These are phyloP conservation scores for Desmodus rotundus DNA, from an alignment of 2,113 vertebrate species.

Conservation along the genomic window DNA sequence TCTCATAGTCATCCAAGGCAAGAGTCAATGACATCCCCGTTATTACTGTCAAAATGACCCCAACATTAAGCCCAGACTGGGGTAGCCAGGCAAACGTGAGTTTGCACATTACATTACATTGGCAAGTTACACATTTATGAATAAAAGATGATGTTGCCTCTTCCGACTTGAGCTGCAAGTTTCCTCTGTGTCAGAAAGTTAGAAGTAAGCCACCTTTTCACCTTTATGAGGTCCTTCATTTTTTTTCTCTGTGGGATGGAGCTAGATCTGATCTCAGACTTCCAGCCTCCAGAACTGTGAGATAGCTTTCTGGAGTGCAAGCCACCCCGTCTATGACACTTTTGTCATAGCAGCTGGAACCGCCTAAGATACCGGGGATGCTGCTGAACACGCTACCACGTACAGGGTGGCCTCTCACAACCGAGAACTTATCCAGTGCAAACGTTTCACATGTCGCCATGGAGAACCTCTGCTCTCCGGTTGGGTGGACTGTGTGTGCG, in stretches of 20 bases:
- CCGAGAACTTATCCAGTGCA: not conserved
- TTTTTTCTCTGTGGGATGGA: not conserved
- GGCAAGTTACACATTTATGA: not conserved
- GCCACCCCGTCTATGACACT: not conserved
- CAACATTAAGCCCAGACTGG: not conserved
- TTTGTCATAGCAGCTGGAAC: not conserved
- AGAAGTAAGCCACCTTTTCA: not conserved
- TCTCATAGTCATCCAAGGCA: not conserved
- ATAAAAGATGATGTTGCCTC: not conserved
- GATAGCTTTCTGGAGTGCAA: not conserved
- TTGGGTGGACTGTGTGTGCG: not conserved
- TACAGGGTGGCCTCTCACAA: not conserved
- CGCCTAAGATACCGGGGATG: too few species aligned
- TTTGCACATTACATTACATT: not conserved
- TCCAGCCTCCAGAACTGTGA: not conserved
- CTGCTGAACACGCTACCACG: not conserved
- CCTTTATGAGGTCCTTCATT: not conserved
- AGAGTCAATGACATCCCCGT: not conserved
- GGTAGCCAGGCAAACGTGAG: not conserved
- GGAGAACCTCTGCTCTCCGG: not conserved
- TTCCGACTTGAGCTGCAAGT: not conserved
- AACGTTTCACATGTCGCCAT: accelerated
- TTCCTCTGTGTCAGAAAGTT: not conserved
- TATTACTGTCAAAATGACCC: not conserved
- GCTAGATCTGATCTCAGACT: not conserved